Evolutionary conservation across 2,113 vertebrate genomes (phyloP).

Genomic region (Parus major): DNA sequence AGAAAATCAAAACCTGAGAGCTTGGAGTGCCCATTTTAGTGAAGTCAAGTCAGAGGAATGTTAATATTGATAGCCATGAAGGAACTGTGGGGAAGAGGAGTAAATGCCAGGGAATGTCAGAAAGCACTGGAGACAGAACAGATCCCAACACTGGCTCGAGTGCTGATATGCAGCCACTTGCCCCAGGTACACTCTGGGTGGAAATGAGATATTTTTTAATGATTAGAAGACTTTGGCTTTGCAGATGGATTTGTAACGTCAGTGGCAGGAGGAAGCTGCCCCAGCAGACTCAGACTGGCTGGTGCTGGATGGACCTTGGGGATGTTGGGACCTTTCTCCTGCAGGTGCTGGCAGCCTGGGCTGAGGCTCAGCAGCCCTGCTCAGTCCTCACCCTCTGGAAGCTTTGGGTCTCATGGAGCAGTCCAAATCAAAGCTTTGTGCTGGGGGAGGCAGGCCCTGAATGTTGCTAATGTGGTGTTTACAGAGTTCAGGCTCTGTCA

Average conservation of each 20-base stretch:
- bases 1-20: background rate
- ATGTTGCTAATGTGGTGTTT: background rate
- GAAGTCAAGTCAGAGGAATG: background rate
- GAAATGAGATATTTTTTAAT: background rate
- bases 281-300: background rate
- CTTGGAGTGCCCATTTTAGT: background rate
- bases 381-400: background rate
- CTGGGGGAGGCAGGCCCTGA: background rate
- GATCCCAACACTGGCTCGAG: accelerated
- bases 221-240: background rate
- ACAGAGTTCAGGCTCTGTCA: background rate
- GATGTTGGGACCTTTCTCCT: background rate
- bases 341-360: background rate
- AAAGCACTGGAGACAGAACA: background rate
- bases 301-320: background rate
- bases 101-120: background rate
- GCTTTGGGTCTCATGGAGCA: background rate
- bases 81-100: background rate
- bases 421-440: background rate
- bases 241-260: background rate
- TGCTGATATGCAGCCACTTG: background rate
- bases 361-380: background rate
- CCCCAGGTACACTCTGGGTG: background rate
- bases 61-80: background rate
- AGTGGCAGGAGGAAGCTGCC: background rate